These are phyloP conservation scores for Procavia capensis DNA, from an alignment of 2,113 vertebrate species.

Conservation along the genomic window DNA sequence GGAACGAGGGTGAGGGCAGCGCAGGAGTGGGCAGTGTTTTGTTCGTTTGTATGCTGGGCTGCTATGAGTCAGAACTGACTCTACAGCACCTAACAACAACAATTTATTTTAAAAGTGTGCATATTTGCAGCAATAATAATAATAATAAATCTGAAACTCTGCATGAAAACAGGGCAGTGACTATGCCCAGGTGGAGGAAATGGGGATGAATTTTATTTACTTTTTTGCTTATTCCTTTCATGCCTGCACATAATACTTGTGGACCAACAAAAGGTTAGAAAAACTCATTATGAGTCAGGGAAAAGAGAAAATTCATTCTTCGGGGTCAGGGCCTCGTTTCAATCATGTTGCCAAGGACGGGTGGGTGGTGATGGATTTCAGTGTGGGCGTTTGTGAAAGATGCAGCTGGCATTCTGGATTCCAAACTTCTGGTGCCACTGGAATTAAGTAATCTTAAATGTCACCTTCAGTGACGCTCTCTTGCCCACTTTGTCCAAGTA, in stretches of 20 bases:
- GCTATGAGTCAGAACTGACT: no score
- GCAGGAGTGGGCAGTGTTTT: no score
- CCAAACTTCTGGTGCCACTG: conserved; percentile 40
- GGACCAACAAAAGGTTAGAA: conserved; percentile 50
- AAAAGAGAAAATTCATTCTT: conserved; percentile 1
- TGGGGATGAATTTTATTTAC: background rate
- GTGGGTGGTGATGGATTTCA: conserved; percentile 50
- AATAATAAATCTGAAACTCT: background rate
- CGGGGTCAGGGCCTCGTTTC: conserved; percentile 47
- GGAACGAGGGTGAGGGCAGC: no score
- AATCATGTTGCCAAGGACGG: background rate
- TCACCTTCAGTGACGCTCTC: conserved; percentile 22
- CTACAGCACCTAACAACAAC: no score
- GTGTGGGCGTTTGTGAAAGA: conserved; percentile 51
- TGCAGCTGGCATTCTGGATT: background rate
- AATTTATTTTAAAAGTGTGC: background rate
- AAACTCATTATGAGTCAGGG: conserved; percentile 30
- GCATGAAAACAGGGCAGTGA: background rate
- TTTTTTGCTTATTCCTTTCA: background rate
- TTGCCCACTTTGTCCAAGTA: background rate
- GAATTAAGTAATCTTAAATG: conserved; percentile 63
- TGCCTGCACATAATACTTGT: background rate
- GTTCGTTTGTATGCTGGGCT: no score
- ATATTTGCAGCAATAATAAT: background rate
- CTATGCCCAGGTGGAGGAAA: background rate